These are phyloP conservation scores for Thamnaconus septentrionalis DNA, from an alignment of 2,113 vertebrate genomes.

Conservation along the genomic window DNA sequence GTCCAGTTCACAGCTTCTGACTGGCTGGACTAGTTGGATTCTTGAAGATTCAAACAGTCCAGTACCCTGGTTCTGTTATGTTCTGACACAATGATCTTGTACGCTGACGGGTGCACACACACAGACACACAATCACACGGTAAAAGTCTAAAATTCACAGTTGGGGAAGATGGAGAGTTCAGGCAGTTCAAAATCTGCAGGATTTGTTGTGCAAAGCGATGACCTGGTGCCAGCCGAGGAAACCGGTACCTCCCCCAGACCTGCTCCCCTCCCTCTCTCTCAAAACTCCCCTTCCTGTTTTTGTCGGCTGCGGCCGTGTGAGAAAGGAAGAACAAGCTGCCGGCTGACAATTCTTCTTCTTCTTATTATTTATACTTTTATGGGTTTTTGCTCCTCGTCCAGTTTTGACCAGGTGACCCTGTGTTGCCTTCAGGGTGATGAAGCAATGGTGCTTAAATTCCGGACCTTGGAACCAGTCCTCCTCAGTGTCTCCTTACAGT, in stretches of 20 bases:
- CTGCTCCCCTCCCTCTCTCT: constrained; percentile 17
- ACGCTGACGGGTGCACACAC: constrained; percentile 43
- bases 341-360: background rate
- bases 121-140: constrained; percentile 40
- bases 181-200: constrained; percentile 38
- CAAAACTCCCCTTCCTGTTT: constrained; percentile 51
- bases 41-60: constrained; percentile 32
- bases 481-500: no score
- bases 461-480: no score
- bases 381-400: background rate
- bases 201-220: constrained; percentile 34
- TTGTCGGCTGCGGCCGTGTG: constrained; percentile 8
- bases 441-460: no score
- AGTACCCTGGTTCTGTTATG: constrained; percentile 51
- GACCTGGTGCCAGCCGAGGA: constrained; percentile 41
- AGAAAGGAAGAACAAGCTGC: constrained; percentile 27
- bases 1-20: constrained; percentile 41
- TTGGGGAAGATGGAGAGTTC: constrained; percentile 2
- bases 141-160: constrained; percentile 18
- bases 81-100: constrained; percentile 50
- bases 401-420: no score
- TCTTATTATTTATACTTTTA: background rate
- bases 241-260: constrained; percentile 19
- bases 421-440: no score
- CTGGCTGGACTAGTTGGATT: constrained; percentile 44